Percentiles rank a stretch among this genome's conserved stretches.
These are phyloP conservation scores for Puma concolor DNA, from an alignment of 2,113 vertebrate species.

Conservation along the genomic window DNA sequence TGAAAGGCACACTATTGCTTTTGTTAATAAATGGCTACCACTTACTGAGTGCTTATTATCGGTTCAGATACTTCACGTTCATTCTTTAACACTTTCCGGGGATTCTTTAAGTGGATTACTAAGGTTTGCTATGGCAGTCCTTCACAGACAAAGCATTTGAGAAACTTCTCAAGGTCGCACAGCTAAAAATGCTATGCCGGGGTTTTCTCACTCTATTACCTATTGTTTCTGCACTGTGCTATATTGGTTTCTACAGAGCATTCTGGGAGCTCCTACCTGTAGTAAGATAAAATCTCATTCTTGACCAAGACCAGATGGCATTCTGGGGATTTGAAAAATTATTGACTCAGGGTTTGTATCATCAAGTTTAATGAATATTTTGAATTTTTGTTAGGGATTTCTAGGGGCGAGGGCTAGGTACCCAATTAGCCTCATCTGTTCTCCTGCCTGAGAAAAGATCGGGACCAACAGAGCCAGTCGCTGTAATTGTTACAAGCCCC, in stretches of 20 bases:
- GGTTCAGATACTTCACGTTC: not conserved
- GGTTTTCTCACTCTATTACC: not conserved
- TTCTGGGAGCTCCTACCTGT: not conserved
- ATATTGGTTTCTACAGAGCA: not conserved
- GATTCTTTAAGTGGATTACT: not conserved
- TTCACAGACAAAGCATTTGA: not conserved
- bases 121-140: not conserved
- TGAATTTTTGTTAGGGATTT: slow-evolving; percentile 22
- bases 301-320: not conserved
- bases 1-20: not conserved
- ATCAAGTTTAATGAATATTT: not conserved
- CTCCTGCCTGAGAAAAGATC: not conserved
- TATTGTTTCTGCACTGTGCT: not conserved
- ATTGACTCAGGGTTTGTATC: not conserved
- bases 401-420: not conserved
- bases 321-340: not conserved
- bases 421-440: not conserved
- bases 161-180: not conserved
- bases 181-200: not conserved
- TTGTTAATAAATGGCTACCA: not conserved
- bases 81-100: not conserved
- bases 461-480: not conserved
- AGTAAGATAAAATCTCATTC: not conserved
- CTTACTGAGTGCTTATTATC: not conserved
- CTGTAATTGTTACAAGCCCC: not conserved